Evolutionary conservation across 1,140 invertebrate species (phyloP).

Genomic region (Drosophila subpulchrella): DNA sequence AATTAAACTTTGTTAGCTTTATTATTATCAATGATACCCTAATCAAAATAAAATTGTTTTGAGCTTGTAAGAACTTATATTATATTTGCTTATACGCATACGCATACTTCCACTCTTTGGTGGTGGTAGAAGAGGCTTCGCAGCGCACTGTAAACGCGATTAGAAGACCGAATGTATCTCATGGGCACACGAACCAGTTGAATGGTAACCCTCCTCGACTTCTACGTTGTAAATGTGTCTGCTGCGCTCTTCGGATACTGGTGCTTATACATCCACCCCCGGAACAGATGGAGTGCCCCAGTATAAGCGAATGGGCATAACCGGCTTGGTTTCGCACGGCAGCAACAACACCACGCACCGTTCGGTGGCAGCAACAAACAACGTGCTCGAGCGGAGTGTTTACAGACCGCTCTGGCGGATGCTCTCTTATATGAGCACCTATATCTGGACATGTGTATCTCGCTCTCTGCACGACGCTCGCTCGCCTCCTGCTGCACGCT

Average conservation of each 20-base stretch:
- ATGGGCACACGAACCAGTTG: neutral
- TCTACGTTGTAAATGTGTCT: neutral
- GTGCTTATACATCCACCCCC: conserved; percentile 11
- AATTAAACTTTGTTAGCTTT: too few species aligned
- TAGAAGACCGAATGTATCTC: neutral
- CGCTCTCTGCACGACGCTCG: neutral
- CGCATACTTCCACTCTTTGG: neutral
- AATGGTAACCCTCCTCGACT: neutral
- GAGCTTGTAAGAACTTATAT: neutral
- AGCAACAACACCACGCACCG: conserved; percentile 5
- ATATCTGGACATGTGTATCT: neutral
- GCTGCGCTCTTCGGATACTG: neutral
- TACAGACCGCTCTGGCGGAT: conserved; percentile 12
- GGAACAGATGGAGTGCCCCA: conserved; percentile 5
- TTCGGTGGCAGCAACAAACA: conserved; percentile 10
- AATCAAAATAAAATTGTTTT: neutral
- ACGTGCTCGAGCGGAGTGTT: conserved; percentile 10
- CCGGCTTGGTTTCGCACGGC: conserved; percentile 13
- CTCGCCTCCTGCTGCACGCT: conserved; percentile 10
- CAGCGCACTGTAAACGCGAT: neutral
- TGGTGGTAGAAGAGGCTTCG: neutral
- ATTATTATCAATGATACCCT: neutral
- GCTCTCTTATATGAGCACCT: conserved; percentile 1
- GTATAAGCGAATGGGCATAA: conserved; percentile 24
- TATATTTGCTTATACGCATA: neutral